These are phyloP conservation scores for Heliconius sara DNA, from an alignment of 2,888 invertebrate genomes.

Conservation along the genomic window DNA sequence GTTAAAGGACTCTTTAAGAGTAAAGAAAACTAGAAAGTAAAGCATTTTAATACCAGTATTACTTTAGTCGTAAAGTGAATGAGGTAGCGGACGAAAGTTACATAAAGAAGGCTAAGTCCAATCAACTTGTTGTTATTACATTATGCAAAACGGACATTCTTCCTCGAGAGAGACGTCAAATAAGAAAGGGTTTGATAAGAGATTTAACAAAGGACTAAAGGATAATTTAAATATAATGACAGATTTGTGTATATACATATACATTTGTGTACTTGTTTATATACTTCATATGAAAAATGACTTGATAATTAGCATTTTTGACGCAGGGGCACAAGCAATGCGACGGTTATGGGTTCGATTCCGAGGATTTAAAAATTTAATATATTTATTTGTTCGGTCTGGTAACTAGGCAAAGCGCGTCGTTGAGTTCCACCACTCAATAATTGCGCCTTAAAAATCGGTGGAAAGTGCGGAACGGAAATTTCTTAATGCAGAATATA, in stretches of 20 bases:
- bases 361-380: no score
- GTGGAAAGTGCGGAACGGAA: no score
- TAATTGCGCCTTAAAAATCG: no score
- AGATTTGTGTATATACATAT: not conserved
- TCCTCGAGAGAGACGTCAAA: not conserved
- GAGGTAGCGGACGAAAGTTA: constrained; percentile 9
- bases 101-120: constrained; percentile 2
- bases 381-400: no score
- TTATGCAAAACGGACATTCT: constrained; percentile 21
- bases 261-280: no score
- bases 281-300: no score
- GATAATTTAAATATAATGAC: not conserved
- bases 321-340: no score
- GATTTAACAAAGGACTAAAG: constrained; percentile 15
- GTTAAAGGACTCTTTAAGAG: not conserved
- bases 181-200: constrained; percentile 8
- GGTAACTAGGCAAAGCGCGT: no score
- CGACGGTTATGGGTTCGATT: no score
- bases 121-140: constrained; percentile 21
- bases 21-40: constrained; percentile 14
- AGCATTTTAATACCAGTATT: not conserved
- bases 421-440: no score
- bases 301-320: no score
- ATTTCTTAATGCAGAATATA: no score
- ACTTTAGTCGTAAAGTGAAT: not conserved